These are phyloP conservation scores for Venusia cambrica DNA, from an alignment of 2,888 invertebrate species.

Conservation along the genomic window DNA sequence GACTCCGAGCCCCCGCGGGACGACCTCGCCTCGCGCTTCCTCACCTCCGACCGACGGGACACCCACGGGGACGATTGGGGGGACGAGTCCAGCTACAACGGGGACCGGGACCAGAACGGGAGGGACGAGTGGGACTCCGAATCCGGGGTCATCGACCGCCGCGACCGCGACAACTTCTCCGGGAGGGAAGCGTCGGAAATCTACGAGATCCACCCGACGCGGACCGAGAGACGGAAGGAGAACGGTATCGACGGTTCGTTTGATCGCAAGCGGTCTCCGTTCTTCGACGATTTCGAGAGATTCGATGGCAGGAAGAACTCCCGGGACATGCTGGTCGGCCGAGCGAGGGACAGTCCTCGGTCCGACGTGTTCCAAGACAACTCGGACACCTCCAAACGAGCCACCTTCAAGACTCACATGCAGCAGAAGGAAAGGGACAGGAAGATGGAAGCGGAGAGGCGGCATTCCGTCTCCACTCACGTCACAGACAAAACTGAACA, in stretches of 20 bases:
- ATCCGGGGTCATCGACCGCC: slow-evolving; percentile 63
- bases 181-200: slow-evolving; percentile 72
- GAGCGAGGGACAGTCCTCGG: slow-evolving; percentile 67
- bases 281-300: slow-evolving; percentile 69
- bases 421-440: slow-evolving; percentile 83
- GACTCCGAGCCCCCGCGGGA: slow-evolving; percentile 63
- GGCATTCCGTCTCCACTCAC: slow-evolving; percentile 88
- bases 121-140: slow-evolving; percentile 77
- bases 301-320: slow-evolving; percentile 75
- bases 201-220: slow-evolving; percentile 67
- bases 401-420: slow-evolving; percentile 88
- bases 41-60: slow-evolving; percentile 64
- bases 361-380: slow-evolving; percentile 64
- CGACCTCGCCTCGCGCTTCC: slow-evolving; percentile 66
- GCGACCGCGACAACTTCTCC: slow-evolving; percentile 61
- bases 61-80: slow-evolving; percentile 66
- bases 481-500: slow-evolving; percentile 85
- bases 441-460: slow-evolving; percentile 85
- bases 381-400: slow-evolving; percentile 69
- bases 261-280: slow-evolving; percentile 64
- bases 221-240: slow-evolving; percentile 58
- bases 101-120: slow-evolving; percentile 52
- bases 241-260: slow-evolving; percentile 57
- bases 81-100: slow-evolving; percentile 66
- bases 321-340: slow-evolving; percentile 71